Percentiles rank a stretch among this genome's conserved stretches.
phyloP scores from a whole-genome alignment of 2,888 invertebrate species.

The Scaptodrosophila latifasciaeformis region DNA sequence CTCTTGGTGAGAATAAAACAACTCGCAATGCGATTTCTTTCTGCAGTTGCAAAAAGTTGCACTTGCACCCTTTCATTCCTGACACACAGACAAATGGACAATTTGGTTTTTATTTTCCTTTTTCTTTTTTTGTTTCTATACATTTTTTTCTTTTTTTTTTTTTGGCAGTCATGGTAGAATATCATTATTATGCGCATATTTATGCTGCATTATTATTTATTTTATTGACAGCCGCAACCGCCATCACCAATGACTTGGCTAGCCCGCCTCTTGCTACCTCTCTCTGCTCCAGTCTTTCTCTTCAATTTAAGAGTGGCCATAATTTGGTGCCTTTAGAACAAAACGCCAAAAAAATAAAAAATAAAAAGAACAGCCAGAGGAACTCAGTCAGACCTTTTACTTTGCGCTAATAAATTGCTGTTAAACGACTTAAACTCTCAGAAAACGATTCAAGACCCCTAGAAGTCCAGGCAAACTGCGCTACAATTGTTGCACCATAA shows the following conservation, averaged over 20 bases:
- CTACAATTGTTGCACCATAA: conserved; percentile 66
- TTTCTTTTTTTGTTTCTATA: no score
- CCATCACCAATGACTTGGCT: no score
- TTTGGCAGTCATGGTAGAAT: conserved; percentile 41
- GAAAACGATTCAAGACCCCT: neutral
- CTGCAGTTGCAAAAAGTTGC: no score
- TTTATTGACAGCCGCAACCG: conserved; percentile 61
- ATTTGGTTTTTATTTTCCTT: no score
- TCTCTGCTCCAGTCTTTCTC: neutral
- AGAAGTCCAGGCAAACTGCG: conserved; percentile 29
- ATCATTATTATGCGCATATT: conserved; percentile 53
- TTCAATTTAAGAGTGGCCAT: conserved; percentile 41
- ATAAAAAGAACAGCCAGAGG: no score
- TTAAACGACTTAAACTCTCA: conserved; percentile 50
- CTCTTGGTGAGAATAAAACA: conserved; percentile 48
- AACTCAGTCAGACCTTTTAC: conserved; percentile 48
- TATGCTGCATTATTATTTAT: conserved; percentile 65
- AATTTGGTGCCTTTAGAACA: conserved; percentile 52
- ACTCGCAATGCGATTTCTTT: conserved; percentile 58
- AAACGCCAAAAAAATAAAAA: no score
- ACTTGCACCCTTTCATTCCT: conserved; percentile 59
- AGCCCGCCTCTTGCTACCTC: neutral
- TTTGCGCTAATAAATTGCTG: conserved; percentile 63
- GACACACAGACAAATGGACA: neutral
- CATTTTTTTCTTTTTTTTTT: no score